Conservation (phyloP, 35 echinoderm and acorn worm species). For the Holothuria glaberrima region DNA sequence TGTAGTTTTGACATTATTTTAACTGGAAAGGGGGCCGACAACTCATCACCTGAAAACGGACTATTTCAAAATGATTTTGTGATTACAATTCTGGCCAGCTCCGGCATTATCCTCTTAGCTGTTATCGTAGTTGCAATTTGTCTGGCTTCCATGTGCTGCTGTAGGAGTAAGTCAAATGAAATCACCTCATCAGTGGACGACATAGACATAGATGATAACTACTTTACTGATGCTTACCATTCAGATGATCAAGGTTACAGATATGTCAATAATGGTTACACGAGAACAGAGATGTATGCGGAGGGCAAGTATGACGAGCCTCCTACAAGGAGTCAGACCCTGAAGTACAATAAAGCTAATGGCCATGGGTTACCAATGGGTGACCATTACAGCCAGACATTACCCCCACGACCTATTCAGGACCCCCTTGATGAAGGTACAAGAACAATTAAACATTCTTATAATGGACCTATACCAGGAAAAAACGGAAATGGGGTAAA, state of each 20-base stretch:
- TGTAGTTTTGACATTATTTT: constrained; percentile 37
- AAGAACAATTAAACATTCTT: constrained; percentile 34
- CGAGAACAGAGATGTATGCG: background rate
- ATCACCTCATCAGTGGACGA: background rate
- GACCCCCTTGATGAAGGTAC: constrained; percentile 47
- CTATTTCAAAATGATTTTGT: constrained; percentile 1
- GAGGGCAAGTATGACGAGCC: constrained; percentile 16
- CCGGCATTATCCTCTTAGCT: constrained; percentile 16
- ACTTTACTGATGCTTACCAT: background rate
- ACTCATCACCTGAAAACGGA: background rate
- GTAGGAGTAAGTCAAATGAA: background rate
- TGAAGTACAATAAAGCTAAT: background rate
- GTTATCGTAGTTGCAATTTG: constrained; percentile 11
- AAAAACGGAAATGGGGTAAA: background rate
- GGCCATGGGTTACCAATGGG: no score
- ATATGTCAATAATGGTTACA: constrained; percentile 18
- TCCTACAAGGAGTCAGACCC: background rate
- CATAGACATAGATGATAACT: constrained; percentile 25
- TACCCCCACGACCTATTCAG: constrained; percentile 24
- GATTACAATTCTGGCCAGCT: constrained; percentile 19
- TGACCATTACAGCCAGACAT: constrained; percentile 25
- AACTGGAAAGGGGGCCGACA: background rate
- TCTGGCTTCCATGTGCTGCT: constrained; percentile 23
- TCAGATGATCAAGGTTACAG: background rate
- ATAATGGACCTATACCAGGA: constrained; percentile 44